A percentile compares a stretch with the other conserved stretches of the same genome.
These are phyloP conservation scores for Dryomyza anilis DNA, from an alignment of 2,888 invertebrate genomes.

Conservation along the genomic window DNA sequence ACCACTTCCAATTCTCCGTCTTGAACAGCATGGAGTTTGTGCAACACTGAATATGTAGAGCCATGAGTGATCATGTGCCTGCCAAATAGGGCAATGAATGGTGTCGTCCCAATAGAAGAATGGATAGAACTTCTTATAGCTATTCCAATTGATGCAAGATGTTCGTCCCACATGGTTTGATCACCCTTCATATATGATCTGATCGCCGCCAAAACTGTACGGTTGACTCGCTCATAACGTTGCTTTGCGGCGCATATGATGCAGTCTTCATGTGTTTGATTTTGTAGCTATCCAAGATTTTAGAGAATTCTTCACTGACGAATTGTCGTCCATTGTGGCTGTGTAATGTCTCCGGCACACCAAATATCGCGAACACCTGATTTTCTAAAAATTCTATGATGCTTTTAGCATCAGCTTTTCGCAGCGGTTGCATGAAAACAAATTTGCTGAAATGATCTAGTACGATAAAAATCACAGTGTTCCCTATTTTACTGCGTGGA, in stretches of 20 bases:
- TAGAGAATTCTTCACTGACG: conserved; percentile 28
- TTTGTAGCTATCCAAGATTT: conserved; percentile 29
- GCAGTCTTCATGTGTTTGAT: no score
- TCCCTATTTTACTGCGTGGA: background rate
- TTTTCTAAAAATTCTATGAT: conserved; percentile 1
- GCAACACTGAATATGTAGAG: background rate
- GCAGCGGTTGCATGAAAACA: background rate
- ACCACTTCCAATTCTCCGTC: no score
- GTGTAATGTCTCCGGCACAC: conserved; percentile 40
- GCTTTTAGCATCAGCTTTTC: background rate
- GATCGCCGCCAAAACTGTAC: conserved; percentile 28
- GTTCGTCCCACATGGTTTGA: no score
- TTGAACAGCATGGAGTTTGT: background rate
- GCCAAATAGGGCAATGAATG: conserved; percentile 31
- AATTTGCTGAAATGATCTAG: background rate
- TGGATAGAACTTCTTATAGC: conserved; percentile 36
- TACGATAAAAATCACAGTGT: background rate
- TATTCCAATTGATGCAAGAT: conserved; percentile 42
- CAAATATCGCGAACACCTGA: conserved; percentile 39
- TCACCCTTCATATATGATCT: no score
- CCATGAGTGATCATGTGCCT: conserved; percentile 34
- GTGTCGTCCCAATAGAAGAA: conserved; percentile 39
- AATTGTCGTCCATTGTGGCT: no score
- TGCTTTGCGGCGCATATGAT: conserved; percentile 49
- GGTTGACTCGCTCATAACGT: conserved; percentile 42